Percentiles rank a stretch among this genome's conserved stretches.
Evolutionary conservation across 2,797 vertebrate species (phyloP).

Genomic region (Pseudopleuronectes americanus): DNA sequence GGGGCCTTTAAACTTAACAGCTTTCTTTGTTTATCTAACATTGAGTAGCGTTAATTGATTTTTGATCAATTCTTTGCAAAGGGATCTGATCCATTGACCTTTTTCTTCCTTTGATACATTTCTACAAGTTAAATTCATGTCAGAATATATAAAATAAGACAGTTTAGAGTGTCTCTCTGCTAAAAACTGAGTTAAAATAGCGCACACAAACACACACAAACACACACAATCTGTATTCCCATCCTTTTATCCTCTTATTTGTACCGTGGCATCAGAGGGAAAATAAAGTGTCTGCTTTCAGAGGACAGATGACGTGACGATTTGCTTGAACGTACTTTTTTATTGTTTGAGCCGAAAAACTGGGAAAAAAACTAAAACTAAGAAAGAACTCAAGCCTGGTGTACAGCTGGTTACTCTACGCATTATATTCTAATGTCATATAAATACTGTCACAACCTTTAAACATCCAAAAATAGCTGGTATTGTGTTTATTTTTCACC

Average conservation of each 20-base stretch:
- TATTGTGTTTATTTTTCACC: conserved; percentile 16
- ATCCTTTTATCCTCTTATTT: conserved; percentile 78
- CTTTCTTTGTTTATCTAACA: no score
- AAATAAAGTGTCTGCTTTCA: conserved; percentile 39
- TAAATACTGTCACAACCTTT: conserved; percentile 46
- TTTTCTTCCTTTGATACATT: no score
- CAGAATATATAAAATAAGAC: no score
- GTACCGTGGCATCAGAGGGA: conserved; percentile 68
- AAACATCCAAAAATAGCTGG: conserved; percentile 25
- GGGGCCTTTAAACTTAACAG: no score
- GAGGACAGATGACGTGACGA: conserved; percentile 14
- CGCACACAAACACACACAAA: not conserved
- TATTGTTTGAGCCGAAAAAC: not conserved
- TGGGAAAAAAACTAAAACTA: not conserved
- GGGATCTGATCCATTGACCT: no score
- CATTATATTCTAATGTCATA: not conserved
- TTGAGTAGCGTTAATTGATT: no score
- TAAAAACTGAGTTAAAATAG: conserved; percentile 10
- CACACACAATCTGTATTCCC: conserved; percentile 53
- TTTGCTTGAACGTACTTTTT: conserved; percentile 28
- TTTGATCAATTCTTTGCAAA: no score
- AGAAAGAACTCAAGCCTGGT: not conserved
- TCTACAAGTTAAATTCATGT: no score
- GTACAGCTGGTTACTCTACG: conserved; percentile 25
- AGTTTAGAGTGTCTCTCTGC: no score